Evolutionary conservation across 2,797 vertebrate species (phyloP).

Genomic region (Esox lucius): DNA sequence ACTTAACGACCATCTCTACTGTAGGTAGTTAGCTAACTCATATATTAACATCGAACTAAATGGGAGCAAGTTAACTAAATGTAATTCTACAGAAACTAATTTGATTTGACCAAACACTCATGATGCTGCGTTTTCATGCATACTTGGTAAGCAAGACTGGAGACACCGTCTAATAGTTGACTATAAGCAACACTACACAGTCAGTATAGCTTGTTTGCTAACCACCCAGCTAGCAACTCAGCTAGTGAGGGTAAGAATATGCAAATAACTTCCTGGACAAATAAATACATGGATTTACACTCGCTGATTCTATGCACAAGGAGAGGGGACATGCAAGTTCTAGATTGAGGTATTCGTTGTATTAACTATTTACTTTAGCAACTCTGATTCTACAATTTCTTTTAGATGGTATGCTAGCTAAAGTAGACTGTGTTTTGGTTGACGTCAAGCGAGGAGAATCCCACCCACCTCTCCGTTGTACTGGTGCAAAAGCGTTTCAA

Average conservation of each 20-base stretch:
- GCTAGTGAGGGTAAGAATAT: background rate
- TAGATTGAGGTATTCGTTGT: background rate
- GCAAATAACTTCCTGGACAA: constrained; percentile 1
- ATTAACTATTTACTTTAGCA: background rate
- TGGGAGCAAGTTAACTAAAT: background rate
- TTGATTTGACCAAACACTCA: background rate
- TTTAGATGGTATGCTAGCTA: constrained; percentile 4
- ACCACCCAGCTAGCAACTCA: background rate
- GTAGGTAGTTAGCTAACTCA: background rate
- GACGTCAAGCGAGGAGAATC: constrained; percentile 12
- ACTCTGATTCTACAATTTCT: background rate
- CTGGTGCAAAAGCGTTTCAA: constrained; percentile 75
- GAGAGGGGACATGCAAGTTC: background rate
- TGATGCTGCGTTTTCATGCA: background rate
- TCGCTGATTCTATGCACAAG: background rate
- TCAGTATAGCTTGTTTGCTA: background rate
- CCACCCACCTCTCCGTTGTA: constrained; percentile 86
- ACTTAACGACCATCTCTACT: background rate
- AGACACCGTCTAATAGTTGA: background rate
- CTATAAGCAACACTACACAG: background rate
- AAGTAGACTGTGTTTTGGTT: constrained; percentile 56
- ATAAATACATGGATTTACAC: background rate
- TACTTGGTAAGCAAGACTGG: background rate
- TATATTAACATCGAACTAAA: background rate
- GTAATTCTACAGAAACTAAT: background rate